These are phyloP conservation scores for Hirtodrosophila alboralis DNA, from an alignment of 2,888 invertebrate genomes.

Conservation along the genomic window DNA sequence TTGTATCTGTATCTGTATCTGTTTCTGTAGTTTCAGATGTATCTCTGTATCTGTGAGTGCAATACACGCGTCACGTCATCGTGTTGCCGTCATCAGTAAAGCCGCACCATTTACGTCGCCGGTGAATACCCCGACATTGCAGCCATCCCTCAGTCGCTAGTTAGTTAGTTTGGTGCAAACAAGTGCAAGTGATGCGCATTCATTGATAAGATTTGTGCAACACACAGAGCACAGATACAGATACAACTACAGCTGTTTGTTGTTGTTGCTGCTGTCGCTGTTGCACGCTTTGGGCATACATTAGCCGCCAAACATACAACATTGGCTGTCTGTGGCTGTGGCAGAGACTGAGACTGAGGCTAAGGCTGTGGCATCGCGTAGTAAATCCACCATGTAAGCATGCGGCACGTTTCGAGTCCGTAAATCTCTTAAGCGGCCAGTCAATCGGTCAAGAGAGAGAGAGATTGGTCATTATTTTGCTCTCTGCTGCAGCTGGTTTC, in stretches of 20 bases:
- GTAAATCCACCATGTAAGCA: constrained; percentile 72
- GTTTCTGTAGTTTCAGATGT: constrained; percentile 19
- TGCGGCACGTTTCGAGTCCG: constrained; percentile 61
- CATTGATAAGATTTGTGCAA: constrained; percentile 76
- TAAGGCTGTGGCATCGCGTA: constrained; percentile 13
- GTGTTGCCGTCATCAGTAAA: constrained; percentile 41
- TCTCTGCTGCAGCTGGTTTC: constrained; percentile 31
- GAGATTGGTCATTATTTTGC: constrained; percentile 58
- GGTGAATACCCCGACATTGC: constrained; percentile 58
- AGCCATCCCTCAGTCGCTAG: constrained; percentile 11
- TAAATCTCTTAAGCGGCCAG: constrained; percentile 56
- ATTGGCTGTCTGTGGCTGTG: not conserved
- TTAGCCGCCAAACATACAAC: constrained; percentile 52
- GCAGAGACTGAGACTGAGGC: no score
- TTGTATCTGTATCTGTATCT: constrained; percentile 26
- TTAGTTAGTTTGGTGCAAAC: constrained; percentile 66
- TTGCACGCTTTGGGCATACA: constrained; percentile 70
- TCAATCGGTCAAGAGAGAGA: constrained; percentile 58
- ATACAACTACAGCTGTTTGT: constrained; percentile 17
- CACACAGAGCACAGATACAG: constrained; percentile 30
- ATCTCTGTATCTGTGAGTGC: constrained; percentile 13
- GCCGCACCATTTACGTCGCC: constrained; percentile 69
- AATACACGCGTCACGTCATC: constrained; percentile 64
- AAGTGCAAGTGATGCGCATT: constrained; percentile 81
- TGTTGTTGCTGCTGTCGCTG: constrained; percentile 21